Conservation (phyloP, 2,113 vertebrate species). For the Oostethus manadensis region DNA sequence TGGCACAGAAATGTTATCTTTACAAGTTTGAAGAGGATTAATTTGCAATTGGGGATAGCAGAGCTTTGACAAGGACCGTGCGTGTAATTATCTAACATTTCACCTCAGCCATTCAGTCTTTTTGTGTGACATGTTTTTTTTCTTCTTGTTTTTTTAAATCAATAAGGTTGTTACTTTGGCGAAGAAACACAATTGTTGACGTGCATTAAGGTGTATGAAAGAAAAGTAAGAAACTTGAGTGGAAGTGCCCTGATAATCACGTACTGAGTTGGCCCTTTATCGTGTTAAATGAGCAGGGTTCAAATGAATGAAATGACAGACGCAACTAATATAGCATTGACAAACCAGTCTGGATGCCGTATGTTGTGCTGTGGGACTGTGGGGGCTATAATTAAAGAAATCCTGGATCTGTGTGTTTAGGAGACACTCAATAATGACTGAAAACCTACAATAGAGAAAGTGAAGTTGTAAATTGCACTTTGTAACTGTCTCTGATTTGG, state of each 20-base stretch:
- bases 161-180: neutral
- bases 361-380: neutral
- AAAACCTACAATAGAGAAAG: neutral
- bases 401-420: no score
- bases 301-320: no score
- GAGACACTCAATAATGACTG: neutral
- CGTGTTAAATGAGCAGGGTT: neutral
- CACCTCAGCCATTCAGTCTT: neutral
- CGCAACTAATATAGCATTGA: no score
- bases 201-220: neutral
- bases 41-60: neutral
- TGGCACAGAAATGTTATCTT: neutral
- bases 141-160: neutral
- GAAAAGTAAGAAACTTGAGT: neutral
- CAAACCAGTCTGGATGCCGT: neutral
- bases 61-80: neutral
- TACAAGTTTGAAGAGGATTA: neutral
- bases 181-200: neutral
- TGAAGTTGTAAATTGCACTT: neutral
- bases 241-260: neutral
- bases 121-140: neutral
- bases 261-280: neutral
- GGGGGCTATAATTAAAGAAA: no score
- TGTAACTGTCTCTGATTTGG: neutral
- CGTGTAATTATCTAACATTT: neutral